A percentile compares a stretch with the other conserved stretches of the same genome.
Evolutionary conservation across 2,888 invertebrate species (phyloP).

Genomic region (Geophilus truncorum): DNA sequence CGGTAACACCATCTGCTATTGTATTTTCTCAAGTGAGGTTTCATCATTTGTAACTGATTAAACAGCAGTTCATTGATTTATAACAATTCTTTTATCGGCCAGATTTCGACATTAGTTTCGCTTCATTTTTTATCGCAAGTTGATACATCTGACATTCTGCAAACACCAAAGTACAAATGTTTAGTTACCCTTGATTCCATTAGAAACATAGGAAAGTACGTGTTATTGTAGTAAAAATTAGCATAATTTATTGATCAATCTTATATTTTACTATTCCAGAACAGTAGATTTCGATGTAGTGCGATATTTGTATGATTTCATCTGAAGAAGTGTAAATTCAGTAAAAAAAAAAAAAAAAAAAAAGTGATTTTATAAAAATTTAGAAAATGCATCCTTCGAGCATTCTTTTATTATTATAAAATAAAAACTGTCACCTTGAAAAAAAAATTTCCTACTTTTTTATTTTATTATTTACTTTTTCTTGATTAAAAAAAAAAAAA

Average conservation of each 20-base stretch:
- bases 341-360: neutral
- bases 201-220: conserved; percentile 62
- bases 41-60: neutral
- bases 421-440: too few species aligned
- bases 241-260: neutral
- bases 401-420: too few species aligned
- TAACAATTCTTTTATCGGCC: conserved; percentile 32
- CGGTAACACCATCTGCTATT: conserved; percentile 77
- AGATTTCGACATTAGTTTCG: conserved; percentile 77
- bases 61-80: conserved; percentile 32
- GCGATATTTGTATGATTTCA: conserved; percentile 69
- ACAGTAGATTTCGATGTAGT: conserved; percentile 69
- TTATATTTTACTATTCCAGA: conserved; percentile 35
- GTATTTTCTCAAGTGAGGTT: conserved; percentile 65
- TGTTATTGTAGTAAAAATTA: neutral
- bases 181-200: conserved; percentile 77
- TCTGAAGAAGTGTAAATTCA: neutral
- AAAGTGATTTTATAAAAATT: too few species aligned
- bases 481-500: too few species aligned
- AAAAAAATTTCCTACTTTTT: too few species aligned
- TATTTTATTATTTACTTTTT: too few species aligned
- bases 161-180: conserved; percentile 80
- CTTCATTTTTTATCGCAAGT: conserved; percentile 68
- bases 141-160: conserved; percentile 64
- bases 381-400: too few species aligned